A percentile compares a stretch with the other conserved stretches of the same genome.
phyloP scores from a whole-genome alignment of 2,113 vertebrate genomes.

The Siniperca knerii region DNA sequence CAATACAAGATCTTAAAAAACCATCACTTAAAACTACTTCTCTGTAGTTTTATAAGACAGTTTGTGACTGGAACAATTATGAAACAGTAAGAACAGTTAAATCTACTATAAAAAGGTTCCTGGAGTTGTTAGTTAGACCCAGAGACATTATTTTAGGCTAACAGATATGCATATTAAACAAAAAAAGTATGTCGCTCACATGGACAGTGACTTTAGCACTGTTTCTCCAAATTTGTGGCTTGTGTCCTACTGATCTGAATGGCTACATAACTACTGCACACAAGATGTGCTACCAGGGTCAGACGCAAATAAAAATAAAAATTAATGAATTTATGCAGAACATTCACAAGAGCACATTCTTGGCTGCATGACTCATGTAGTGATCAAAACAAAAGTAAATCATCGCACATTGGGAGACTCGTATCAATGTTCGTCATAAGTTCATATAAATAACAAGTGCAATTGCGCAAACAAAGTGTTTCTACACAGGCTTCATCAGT shows the following conservation, averaged over 20 bases:
- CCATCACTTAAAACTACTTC: conserved; percentile 7
- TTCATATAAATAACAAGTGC: not conserved
- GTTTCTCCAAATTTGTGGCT: not conserved
- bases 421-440: not conserved
- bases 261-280: not conserved
- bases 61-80: not conserved
- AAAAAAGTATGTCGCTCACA: not conserved
- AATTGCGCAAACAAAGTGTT: not conserved
- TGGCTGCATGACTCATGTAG: not conserved
- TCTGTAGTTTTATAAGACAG: not conserved
- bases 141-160: not conserved
- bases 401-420: not conserved
- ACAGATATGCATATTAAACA: conserved; percentile 1
- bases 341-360: not conserved
- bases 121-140: conserved; percentile 12
- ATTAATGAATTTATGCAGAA: not conserved
- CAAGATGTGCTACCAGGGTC: not conserved
- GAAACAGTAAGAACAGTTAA: not conserved
- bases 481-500: not conserved
- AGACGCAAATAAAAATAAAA: not conserved
- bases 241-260: not conserved
- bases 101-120: not conserved
- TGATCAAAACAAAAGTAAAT: conserved; percentile 9
- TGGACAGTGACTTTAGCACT: not conserved
- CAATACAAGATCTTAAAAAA: conserved; percentile 2